Evolutionary conservation across 2,113 vertebrate species (phyloP), one percentile per base, ranked within the genome.

Genomic region (Phocoena sinus): DNA sequence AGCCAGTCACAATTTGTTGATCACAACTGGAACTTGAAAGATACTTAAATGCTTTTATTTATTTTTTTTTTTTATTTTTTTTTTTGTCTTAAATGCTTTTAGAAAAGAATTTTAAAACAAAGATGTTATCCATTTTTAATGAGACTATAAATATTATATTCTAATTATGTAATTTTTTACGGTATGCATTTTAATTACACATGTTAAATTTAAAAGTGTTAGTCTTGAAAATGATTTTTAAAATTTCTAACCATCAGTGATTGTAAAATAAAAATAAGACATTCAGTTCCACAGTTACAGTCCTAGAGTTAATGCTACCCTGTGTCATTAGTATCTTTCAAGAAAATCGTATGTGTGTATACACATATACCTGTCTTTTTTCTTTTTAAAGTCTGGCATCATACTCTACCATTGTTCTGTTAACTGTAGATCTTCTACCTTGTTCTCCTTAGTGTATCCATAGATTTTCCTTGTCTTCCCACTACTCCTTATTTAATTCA

Each of bases 71-170:
- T n/a, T n/a, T n/a, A n/a, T n/a, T n/a, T n/a, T n/a, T n/a, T n/a
- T n/a, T n/a, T n/a, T n/a, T n/a, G n/a, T n/a, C n/a, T 84, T 84
- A 62, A 33, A 53, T 89, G 20, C 44, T 95, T 96, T 98, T 38
- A 85, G 67, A 62, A 91, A 76, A 73, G 41, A 83, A 62, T 92
- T 86, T 74, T 90, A 71, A 83, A 77, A 36, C 79, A 97, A 96
- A 63, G 17, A n/a, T 89, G 89, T 77, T 96, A 20, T 25, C 14
- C 13, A 60, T 58, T 82, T 68, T 97, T 56, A 91, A 73, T 95
- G 89, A 89, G 9, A 87, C 11, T 94, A 33, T 94, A 90, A 86
- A 89, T 80, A n/a, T 41, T 80, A 89, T 20, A 38, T 92, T 95
- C 33, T 85, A 84, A 74, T 87, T 82, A 56, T 56, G 6, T 47